A percentile compares a stretch with the other conserved stretches of the same genome.
phyloP scores from a whole-genome alignment of 2,888 invertebrate genomes.

The Metallyticus violacea region DNA sequence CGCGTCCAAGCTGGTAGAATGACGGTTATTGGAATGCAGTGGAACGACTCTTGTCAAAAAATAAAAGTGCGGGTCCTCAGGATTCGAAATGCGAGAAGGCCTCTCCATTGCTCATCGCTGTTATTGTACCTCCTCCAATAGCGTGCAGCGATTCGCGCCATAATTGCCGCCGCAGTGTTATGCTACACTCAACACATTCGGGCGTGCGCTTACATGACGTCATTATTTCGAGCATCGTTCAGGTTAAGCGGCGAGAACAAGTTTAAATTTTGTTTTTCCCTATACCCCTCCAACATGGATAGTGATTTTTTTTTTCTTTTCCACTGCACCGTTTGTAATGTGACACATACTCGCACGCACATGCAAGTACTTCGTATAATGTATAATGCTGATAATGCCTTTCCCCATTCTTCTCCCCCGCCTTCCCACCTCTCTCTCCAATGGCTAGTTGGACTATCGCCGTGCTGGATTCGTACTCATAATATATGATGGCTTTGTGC shows the following conservation, averaged over 20 bases:
- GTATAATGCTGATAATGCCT: slow-evolving; percentile 5
- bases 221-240: neutral
- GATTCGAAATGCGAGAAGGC: neutral
- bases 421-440: neutral
- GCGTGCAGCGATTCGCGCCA: neutral
- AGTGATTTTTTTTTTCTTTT: neutral
- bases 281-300: neutral
- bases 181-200: neutral
- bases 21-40: neutral
- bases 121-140: neutral
- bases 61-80: neutral
- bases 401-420: neutral
- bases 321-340: neutral
- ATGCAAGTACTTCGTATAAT: neutral
- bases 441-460: neutral
- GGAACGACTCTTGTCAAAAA: neutral
- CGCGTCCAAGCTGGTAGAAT: neutral
- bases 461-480: neutral
- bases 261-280: neutral
- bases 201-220: neutral
- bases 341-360: neutral
- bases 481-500: neutral
- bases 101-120: no score
- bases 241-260: neutral
- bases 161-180: neutral